phyloP scores from a whole-genome alignment of 92 coral and sea anemone species.

The Scolanthus callimorphus region DNA sequence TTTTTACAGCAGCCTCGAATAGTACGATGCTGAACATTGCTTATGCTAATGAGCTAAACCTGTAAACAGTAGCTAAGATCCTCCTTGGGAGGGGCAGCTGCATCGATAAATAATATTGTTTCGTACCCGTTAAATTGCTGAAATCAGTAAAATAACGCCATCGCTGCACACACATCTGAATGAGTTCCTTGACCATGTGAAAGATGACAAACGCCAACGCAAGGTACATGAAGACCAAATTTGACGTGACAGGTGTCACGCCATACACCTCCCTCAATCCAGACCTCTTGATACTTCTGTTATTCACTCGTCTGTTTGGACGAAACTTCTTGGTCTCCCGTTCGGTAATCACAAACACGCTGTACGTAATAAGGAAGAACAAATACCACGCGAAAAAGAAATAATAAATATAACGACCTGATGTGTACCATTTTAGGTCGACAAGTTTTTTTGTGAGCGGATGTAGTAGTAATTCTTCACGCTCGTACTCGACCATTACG shows the following conservation, averaged over 20 bases:
- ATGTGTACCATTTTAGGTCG: slow-evolving; percentile 60
- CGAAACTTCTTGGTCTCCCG: slow-evolving; percentile 12
- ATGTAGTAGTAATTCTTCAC: slow-evolving; percentile 50
- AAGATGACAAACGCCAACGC: slow-evolving; percentile 23
- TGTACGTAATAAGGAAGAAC: slow-evolving; percentile 39
- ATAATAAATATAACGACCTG: slow-evolving; percentile 51
- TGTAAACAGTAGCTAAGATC: too few relatives aligned
- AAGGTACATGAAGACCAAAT: slow-evolving; percentile 9
- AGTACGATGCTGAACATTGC: too few relatives aligned
- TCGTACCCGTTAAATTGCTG: slow-evolving; percentile 40
- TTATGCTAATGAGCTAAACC: too few relatives aligned
- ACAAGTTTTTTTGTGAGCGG: slow-evolving; percentile 58
- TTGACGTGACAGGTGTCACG: not conserved
- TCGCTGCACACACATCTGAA: slow-evolving; percentile 39
- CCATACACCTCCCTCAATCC: not conserved
- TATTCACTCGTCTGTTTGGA: not conserved
- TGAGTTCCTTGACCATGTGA: slow-evolving; percentile 48
- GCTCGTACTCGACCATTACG: slow-evolving; percentile 43
- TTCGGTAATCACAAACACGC: slow-evolving; percentile 50
- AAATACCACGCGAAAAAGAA: slow-evolving; percentile 43
- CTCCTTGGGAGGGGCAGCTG: too few relatives aligned
- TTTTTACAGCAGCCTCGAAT: too few relatives aligned
- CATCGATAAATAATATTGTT: too few relatives aligned
- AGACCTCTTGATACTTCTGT: not conserved
- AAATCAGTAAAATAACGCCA: slow-evolving; percentile 32